Conservation (phyloP, 2,113 vertebrate genomes). For the Pangasianodon gigas region DNA sequence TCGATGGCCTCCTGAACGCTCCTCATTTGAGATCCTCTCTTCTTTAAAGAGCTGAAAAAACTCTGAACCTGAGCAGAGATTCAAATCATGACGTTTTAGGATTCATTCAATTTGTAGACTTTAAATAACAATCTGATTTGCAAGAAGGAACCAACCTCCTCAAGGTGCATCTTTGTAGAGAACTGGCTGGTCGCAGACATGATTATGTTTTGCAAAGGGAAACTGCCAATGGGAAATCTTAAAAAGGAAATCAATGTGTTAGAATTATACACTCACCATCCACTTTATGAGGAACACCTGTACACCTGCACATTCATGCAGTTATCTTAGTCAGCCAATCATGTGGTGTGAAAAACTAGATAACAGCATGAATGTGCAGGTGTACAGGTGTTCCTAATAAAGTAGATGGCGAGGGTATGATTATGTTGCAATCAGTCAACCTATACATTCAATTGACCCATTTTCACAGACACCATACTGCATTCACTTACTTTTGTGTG, state of each 20-base stretch:
- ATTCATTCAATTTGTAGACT: background rate
- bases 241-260: background rate
- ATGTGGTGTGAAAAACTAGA: too few relatives aligned
- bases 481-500: slow-evolving; percentile 80
- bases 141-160: slow-evolving; percentile 77
- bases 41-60: slow-evolving; percentile 86
- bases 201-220: slow-evolving; percentile 83
- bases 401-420: background rate
- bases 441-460: background rate
- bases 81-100: background rate
- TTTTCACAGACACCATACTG: background rate
- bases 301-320: too few relatives aligned
- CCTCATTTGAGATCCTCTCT: slow-evolving; percentile 80
- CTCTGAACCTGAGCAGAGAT: slow-evolving; percentile 75
- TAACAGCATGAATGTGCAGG: too few relatives aligned
- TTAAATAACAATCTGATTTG: background rate
- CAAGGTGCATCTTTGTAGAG: slow-evolving; percentile 82
- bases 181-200: slow-evolving; percentile 82
- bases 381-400: too few relatives aligned
- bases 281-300: too few relatives aligned
- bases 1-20: slow-evolving; percentile 84
- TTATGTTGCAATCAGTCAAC: background rate
- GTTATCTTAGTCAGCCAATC: too few relatives aligned
- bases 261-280: background rate
- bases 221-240: slow-evolving; percentile 89